Conservation (phyloP, 2,113 vertebrate genomes). For the Takifugu bimaculatus region DNA sequence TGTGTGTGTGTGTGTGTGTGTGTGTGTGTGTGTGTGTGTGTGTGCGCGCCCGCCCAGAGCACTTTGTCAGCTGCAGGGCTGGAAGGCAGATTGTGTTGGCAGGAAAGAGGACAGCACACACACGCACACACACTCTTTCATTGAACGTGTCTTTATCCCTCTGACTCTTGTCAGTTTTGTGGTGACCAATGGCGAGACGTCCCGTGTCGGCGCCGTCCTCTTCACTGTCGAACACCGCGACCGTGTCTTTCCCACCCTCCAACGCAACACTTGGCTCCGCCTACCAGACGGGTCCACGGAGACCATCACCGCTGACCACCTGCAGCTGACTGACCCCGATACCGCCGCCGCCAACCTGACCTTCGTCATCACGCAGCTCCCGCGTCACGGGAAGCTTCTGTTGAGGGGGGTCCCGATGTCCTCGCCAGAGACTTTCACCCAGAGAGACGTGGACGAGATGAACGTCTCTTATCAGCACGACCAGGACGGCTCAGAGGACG, state of each 20-base stretch:
- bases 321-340: conserved; percentile 70
- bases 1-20: conserved; percentile 39
- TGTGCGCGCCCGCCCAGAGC: conserved; percentile 35
- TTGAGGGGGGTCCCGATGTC: conserved; percentile 47
- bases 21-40: conserved; percentile 39
- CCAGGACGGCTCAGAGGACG: conserved; percentile 23
- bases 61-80: conserved; percentile 50
- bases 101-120: conserved; percentile 26
- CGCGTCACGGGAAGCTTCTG: conserved; percentile 62
- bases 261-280: conserved; percentile 58
- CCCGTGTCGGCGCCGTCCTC: conserved; percentile 49
- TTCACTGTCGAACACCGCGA: conserved; percentile 61
- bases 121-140: conserved; percentile 28
- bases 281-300: conserved; percentile 47
- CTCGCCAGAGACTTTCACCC: conserved; percentile 49
- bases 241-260: conserved; percentile 62
- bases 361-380: conserved; percentile 57
- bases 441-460: conserved; percentile 66
- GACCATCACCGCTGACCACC: conserved; percentile 48
- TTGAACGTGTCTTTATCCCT: background rate
- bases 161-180: conserved; percentile 62
- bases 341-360: conserved; percentile 59
- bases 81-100: conserved; percentile 63
- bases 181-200: conserved; percentile 68
- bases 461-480: conserved; percentile 66